Conservation (phyloP, 2,113 vertebrate genomes). For the Platysternon megacephalum region DNA sequence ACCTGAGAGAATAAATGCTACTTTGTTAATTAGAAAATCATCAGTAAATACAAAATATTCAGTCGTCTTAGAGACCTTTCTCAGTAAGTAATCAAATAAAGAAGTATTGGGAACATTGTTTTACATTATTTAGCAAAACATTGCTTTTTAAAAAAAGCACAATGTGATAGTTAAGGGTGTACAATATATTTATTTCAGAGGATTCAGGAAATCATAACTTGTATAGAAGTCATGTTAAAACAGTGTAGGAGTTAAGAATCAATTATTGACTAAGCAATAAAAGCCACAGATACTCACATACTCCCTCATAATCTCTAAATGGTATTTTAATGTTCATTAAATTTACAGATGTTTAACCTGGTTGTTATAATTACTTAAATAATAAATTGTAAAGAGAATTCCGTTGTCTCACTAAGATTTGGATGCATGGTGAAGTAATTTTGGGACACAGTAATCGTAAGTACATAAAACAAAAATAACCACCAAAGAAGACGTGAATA, state of each 20-base stretch:
- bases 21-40: neutral
- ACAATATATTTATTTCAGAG: neutral
- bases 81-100: neutral
- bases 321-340: fast-evolving
- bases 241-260: neutral
- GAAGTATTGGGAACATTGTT: neutral
- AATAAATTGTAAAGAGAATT: fast-evolving
- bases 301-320: fast-evolving
- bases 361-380: neutral
- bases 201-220: fast-evolving
- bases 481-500: fast-evolving
- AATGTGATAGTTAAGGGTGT: fast-evolving
- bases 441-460: fast-evolving
- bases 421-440: fast-evolving
- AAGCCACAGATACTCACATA: fast-evolving
- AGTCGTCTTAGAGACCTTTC: neutral
- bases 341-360: fast-evolving
- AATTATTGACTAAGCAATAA: fast-evolving
- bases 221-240: neutral
- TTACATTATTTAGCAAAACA: neutral
- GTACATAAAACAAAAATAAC: neutral
- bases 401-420: fast-evolving
- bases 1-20: neutral
- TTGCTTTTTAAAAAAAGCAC: fast-evolving
- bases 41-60: neutral